Evolutionary conservation across 2,113 vertebrate genomes (phyloP).

Genomic region (Nothobranchius furzeri): DNA sequence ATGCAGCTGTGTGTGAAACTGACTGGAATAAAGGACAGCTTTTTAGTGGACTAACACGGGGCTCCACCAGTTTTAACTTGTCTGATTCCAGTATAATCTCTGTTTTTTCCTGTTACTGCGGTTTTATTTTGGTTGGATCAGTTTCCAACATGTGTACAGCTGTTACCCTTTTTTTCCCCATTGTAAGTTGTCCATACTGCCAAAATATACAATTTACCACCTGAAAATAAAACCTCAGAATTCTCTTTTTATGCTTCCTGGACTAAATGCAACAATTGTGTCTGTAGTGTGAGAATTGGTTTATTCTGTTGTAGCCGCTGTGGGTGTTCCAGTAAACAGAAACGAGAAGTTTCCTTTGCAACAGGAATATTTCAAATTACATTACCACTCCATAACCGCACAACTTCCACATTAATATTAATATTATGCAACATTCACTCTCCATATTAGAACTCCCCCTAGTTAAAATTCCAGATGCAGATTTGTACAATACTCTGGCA

Average conservation of each 20-base stretch:
- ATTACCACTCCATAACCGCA: too few species aligned
- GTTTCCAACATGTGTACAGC: background rate
- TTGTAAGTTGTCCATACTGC: background rate
- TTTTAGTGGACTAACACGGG: conserved; percentile 2
- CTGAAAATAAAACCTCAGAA: too few species aligned
- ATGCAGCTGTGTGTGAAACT: conserved; percentile 17
- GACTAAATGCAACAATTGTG: background rate
- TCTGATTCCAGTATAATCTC: conserved; percentile 11
- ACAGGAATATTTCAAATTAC: background rate
- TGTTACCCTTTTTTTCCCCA: too few species aligned
- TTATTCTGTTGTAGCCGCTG: background rate
- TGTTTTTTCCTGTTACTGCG: conserved; percentile 10
- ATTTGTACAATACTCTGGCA: too few species aligned
- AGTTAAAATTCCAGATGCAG: too few species aligned
- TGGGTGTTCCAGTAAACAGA: background rate
- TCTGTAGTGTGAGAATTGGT: background rate
- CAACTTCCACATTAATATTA: too few species aligned
- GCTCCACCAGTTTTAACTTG: conserved; percentile 3
- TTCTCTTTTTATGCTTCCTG: too few species aligned
- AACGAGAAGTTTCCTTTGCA: background rate
- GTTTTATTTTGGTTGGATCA: conserved; percentile 13
- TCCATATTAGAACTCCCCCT: too few species aligned
- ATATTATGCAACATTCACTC: too few species aligned
- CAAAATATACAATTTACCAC: too few species aligned
- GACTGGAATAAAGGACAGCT: conserved; percentile 8